These are phyloP conservation scores for Hirudinaria manillensis DNA, from an alignment of 2,888 invertebrate species.

Conservation along the genomic window DNA sequence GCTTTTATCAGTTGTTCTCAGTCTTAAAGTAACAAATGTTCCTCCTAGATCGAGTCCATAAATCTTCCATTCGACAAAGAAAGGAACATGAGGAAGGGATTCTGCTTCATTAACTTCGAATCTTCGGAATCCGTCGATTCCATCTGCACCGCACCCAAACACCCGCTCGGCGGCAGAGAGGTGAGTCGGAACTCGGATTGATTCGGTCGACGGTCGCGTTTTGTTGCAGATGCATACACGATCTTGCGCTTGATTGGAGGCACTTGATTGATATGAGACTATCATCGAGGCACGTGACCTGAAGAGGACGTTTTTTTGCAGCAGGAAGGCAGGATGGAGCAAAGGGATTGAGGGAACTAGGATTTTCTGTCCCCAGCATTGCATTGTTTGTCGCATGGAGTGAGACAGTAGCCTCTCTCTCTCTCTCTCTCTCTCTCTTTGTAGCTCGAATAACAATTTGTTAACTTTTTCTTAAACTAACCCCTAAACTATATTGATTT, in stretches of 20 bases:
- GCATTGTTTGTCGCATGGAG: constrained; percentile 13
- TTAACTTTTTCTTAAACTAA: background rate
- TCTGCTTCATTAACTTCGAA: constrained; percentile 36
- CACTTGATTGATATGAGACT: too few species aligned
- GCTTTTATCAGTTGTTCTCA: background rate
- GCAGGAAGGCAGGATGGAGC: background rate
- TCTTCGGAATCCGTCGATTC: constrained; percentile 31
- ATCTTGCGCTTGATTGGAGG: background rate
- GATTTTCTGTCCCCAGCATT: background rate
- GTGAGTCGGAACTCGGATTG: constrained; percentile 7
- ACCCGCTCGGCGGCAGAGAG: constrained; percentile 31
- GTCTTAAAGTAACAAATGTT: background rate
- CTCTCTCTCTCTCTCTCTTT: constrained; percentile 15
- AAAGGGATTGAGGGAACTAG: constrained; percentile 5
- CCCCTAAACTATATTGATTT: background rate
- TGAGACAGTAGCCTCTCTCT: constrained; percentile 2
- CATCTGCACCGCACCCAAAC: constrained; percentile 26
- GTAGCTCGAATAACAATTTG: constrained; percentile 2
- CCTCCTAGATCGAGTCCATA: constrained; percentile 32
- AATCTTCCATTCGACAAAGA: constrained; percentile 36
- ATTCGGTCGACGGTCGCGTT: background rate
- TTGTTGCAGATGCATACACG: too few species aligned
- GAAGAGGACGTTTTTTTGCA: constrained; percentile 18
- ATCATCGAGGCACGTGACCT: background rate
- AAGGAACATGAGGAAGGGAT: constrained; percentile 35